These are phyloP conservation scores for Martes martes DNA, from an alignment of 2,113 vertebrate species.

Conservation along the genomic window DNA sequence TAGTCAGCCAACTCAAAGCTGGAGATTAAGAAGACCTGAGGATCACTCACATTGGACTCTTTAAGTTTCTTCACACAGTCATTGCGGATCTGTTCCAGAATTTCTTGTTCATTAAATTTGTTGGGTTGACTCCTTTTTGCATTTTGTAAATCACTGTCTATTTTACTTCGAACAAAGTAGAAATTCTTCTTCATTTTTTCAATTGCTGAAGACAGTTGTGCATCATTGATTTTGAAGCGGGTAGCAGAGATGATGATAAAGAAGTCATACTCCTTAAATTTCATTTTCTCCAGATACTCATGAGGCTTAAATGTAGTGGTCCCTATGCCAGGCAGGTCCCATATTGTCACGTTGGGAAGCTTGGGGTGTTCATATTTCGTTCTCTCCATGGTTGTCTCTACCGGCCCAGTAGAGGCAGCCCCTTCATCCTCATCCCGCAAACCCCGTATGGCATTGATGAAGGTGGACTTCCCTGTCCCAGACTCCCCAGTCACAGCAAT, in stretches of 20 bases:
- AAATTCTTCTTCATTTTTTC: conserved; percentile 60
- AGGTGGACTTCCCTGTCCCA: background rate
- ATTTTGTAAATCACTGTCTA: background rate
- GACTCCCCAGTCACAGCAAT: background rate
- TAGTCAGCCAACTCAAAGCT: background rate
- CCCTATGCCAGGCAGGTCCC: conserved; percentile 11
- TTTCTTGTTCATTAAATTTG: background rate
- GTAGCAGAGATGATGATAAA: conserved; percentile 69
- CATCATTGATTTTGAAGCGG: conserved; percentile 35
- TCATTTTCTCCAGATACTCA: background rate
- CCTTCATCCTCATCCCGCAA: background rate
- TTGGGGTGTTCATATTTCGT: background rate
- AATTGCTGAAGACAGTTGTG: conserved; percentile 57
- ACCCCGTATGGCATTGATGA: background rate
- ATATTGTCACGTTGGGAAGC: background rate
- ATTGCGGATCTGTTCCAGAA: background rate
- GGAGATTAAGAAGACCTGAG: conserved; percentile 49
- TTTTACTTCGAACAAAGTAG: conserved; percentile 58
- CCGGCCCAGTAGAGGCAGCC: background rate
- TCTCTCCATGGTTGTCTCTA: background rate
- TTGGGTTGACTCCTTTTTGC: fast-evolving
- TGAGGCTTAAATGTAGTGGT: background rate
- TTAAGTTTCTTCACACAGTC: background rate
- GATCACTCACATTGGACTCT: fast-evolving
- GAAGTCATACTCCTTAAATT: conserved; percentile 26